phyloP scores from a whole-genome alignment of 2,888 invertebrate genomes.

The Argyresthia goedartella region DNA sequence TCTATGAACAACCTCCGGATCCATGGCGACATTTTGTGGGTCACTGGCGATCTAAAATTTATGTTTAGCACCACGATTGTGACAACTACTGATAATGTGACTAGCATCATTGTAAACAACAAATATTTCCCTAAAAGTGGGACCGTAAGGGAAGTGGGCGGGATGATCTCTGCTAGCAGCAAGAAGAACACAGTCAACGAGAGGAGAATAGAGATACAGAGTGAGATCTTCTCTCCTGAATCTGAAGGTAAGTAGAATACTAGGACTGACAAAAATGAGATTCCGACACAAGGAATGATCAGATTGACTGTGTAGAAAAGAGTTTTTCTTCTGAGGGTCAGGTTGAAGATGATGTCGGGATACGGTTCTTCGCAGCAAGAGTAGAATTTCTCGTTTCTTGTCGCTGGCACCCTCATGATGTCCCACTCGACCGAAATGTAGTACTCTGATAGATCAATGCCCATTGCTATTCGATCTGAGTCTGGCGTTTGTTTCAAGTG shows the following conservation, averaged over 20 bases:
- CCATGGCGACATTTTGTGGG: constrained; percentile 94
- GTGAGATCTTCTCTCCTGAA: constrained; percentile 97
- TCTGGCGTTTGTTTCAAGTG: constrained; percentile 90
- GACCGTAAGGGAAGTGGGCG: constrained; percentile 93
- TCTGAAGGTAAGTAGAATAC: constrained; percentile 98
- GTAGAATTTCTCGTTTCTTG: constrained; percentile 92
- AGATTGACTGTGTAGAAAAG: constrained; percentile 98
- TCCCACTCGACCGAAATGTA: constrained; percentile 99
- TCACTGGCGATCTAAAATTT: constrained; percentile 92
- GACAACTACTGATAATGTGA: constrained; percentile 92
- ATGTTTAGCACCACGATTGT: constrained; percentile 95
- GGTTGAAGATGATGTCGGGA: constrained; percentile 97
- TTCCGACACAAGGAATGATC: constrained; percentile 97
- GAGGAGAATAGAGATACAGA: constrained; percentile 93
- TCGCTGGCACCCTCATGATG: constrained; percentile 92
- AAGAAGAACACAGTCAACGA: constrained; percentile 96
- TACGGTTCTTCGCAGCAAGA: constrained; percentile 98
- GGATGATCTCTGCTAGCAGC: constrained; percentile 93
- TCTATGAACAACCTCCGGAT: constrained; percentile 89
- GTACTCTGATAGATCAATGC: constrained; percentile 93
- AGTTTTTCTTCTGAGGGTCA: constrained; percentile 93
- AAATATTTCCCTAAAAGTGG: constrained; percentile 93
- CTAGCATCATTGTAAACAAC: constrained; percentile 94
- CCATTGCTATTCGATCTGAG: constrained; percentile 89
- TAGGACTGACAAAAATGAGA: constrained; percentile 95